Conservation (phyloP, 2,888 invertebrate genomes). For the Sarcophaga variegata region DNA sequence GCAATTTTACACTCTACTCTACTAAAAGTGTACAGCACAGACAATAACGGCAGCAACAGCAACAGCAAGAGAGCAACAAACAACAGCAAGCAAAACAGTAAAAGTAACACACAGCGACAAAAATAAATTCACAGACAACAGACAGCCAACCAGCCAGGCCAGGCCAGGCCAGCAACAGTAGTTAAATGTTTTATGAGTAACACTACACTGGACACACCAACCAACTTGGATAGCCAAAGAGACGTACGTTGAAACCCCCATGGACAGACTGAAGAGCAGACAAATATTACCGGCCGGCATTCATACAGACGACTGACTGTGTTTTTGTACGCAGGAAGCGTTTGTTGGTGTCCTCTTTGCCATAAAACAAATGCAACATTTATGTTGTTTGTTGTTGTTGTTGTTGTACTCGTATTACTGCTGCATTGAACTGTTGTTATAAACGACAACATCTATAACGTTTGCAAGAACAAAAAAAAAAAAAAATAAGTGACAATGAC, state of each 20-base stretch:
- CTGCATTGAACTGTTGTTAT: slow-evolving; percentile 43
- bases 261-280: slow-evolving; percentile 7
- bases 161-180: slow-evolving; percentile 51
- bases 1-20: not conserved
- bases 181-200: slow-evolving; percentile 61
- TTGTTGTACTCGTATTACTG: not conserved
- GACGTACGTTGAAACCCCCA: not conserved
- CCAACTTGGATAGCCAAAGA: not conserved
- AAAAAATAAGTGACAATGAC: slow-evolving; percentile 58
- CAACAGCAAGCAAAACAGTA: slow-evolving; percentile 33
- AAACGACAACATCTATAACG: slow-evolving; percentile 41
- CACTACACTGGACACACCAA: slow-evolving; percentile 6
- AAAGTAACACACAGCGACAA: slow-evolving; percentile 4
- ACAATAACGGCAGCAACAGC: slow-evolving; percentile 14
- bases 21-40: slow-evolving; percentile 25
- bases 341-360: slow-evolving; percentile 64
- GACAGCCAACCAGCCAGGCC: not conserved
- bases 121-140: slow-evolving; percentile 22
- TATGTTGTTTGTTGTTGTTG: slow-evolving; percentile 33
- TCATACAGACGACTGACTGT: not conserved
- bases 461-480: slow-evolving; percentile 1
- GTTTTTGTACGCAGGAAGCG: slow-evolving; percentile 55
- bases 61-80: not conserved
- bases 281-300: slow-evolving; percentile 26
- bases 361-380: slow-evolving; percentile 66